Evolutionary conservation across 2,888 invertebrate genomes (phyloP).

Genomic region (Aporophyla nigra): DNA sequence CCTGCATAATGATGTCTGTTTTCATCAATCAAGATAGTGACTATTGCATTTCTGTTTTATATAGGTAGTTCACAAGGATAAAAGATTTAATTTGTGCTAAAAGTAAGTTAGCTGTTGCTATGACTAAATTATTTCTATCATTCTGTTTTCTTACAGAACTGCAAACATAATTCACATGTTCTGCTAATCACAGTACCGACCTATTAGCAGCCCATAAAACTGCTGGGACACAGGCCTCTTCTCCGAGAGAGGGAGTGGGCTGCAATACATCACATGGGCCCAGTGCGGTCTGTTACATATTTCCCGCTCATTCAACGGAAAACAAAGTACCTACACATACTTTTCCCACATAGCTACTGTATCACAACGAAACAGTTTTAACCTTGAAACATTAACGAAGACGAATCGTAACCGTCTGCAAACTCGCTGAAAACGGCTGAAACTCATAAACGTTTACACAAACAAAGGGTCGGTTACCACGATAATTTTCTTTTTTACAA

Average conservation of each 20-base stretch:
- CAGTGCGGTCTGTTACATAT: background rate
- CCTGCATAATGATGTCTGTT: too few relatives aligned
- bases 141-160: background rate
- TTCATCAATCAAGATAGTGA: background rate
- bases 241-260: background rate
- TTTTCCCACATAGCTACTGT: conserved; percentile 1
- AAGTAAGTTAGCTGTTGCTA: background rate
- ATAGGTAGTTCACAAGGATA: background rate
- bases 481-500: conserved; percentile 65
- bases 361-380: conserved; percentile 30
- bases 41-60: background rate
- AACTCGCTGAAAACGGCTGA: conserved; percentile 53
- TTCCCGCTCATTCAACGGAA: conserved; percentile 6
- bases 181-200: background rate
- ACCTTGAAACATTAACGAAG: conserved; percentile 60
- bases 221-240: background rate
- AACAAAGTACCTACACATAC: conserved; percentile 9
- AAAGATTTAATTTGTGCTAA: background rate
- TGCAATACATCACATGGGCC: background rate
- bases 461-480: conserved; percentile 62
- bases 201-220: background rate
- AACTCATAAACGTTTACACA: conserved; percentile 63
- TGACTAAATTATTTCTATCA: background rate
- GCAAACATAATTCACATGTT: background rate
- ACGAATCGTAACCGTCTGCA: conserved; percentile 46